Percentiles rank a stretch among this genome's conserved stretches.
Evolutionary conservation across 30 jellyfish, hydroid and myxozoan species (phyloP).

Genomic region (Chrysaora quinquecirrha): DNA sequence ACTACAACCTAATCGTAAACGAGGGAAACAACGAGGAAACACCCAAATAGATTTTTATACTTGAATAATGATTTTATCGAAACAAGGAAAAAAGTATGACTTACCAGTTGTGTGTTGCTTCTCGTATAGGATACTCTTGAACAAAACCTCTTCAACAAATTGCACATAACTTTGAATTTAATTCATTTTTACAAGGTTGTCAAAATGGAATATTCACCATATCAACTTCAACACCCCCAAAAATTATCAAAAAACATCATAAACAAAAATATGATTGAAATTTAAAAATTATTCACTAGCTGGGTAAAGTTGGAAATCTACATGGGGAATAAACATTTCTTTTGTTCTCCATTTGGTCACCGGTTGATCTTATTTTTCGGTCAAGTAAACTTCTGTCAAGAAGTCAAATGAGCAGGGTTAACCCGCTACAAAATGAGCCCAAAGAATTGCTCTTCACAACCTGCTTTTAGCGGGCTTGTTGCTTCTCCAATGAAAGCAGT

Average conservation of each 20-base stretch:
- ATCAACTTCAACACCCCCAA: neutral
- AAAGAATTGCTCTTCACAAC: neutral
- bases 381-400: conserved; percentile 61
- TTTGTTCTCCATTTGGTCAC: conserved; percentile 38
- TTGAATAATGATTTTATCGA: too few relatives aligned
- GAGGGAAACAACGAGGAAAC: too few relatives aligned
- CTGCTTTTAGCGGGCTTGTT: too few relatives aligned
- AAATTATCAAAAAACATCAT: neutral
- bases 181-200: too few relatives aligned
- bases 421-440: conserved; percentile 25
- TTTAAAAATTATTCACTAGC: neutral
- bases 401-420: conserved; percentile 53
- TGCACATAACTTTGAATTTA: too few relatives aligned
- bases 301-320: conserved; percentile 18
- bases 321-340: neutral
- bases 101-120: neutral
- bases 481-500: too few relatives aligned
- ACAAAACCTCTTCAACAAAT: too few relatives aligned
- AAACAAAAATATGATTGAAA: neutral
- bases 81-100: too few relatives aligned
- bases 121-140: too few relatives aligned
- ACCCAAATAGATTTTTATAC: too few relatives aligned
- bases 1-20: too few relatives aligned
- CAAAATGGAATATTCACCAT: too few relatives aligned
- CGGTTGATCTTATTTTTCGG: conserved; percentile 64